Base-by-base conservation (phyloP, 2,797 vertebrate genomes). In the Anomalospiza imberbis region DNA sequence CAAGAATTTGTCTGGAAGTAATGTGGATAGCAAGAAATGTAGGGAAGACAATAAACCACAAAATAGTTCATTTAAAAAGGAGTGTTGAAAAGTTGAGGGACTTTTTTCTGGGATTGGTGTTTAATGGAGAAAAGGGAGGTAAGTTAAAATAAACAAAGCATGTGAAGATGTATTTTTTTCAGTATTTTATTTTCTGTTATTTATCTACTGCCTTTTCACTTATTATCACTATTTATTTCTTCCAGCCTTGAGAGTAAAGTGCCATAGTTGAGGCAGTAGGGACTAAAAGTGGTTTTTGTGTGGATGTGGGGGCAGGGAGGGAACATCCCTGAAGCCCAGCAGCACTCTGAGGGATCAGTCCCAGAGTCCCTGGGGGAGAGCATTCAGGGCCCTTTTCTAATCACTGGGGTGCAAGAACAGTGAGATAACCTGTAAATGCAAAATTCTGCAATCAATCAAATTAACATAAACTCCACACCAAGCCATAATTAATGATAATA, bases 371-470 rank as follows among this genome's bases (percentile, higher is more conserved):
- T 58, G 55, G n/a, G 57, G 25, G 34, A 38, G 34, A 60, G 25
- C 34, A 38, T 8, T 26, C 57, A 60, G 57, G 34, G 57, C 34
- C 57, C 25, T 38, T 60, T 60, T 38, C 34, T 19, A 38, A 28
- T 38, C 57, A 38, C 57, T 34, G 60, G 57, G 57, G 17, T 60
- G 25, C 57, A 7, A 38, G 17, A 60, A 9, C 34, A 60, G 95
- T 77, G 96, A 85, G 42, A 85, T 40, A 83, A 68, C 89, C 92
- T 86, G 40, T 19, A 92, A 82, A 84, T 86, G 83, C 50, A 95
- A 91, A 96, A 95, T 91, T 87, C 70, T 65, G 58, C 53, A 71
- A 54, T 21, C 84, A 95, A 63, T 66, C 61, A 45, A 86, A 93
- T 94, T 96, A 83, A 67, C 51, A 51, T 32, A n/a, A 85, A 14